Percentiles rank a stretch among this genome's conserved stretches.
These are phyloP conservation scores for Drosophila neonasuta DNA, from an alignment of 2,888 invertebrate genomes.

Conservation along the genomic window DNA sequence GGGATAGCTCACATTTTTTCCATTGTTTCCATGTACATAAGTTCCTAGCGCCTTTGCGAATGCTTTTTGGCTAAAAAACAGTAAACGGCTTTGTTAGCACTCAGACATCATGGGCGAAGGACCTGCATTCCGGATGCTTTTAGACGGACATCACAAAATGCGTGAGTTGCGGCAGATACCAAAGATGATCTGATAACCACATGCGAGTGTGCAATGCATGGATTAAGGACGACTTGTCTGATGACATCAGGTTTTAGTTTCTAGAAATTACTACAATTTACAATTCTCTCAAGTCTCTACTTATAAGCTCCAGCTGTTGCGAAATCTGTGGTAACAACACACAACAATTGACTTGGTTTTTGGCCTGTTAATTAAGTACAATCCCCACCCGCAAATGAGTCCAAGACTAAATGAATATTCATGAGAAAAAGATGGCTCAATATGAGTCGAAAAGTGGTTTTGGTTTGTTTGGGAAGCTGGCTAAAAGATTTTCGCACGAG, in stretches of 20 bases:
- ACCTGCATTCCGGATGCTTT: conserved; percentile 6
- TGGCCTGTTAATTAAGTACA: conserved; percentile 56
- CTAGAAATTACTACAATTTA: no score
- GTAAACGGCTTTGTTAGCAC: conserved; percentile 20
- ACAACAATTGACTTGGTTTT: conserved; percentile 33
- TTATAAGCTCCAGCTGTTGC: conserved; percentile 38
- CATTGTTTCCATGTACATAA: conserved; percentile 12
- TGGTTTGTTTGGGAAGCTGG: conserved; percentile 54
- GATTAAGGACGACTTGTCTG: not conserved
- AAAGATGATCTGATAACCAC: not conserved
- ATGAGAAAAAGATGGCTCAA: conserved; percentile 58
- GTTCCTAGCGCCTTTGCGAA: conserved; percentile 10
- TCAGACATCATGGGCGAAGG: conserved; percentile 1
- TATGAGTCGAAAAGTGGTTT: conserved; percentile 10
- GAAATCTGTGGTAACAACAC: conserved; percentile 8
- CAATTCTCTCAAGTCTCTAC: not conserved
- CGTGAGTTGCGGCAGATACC: no score
- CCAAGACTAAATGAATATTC: conserved; percentile 46
- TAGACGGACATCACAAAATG: not conserved
- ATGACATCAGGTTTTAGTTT: not conserved
- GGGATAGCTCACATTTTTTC: conserved; percentile 19
- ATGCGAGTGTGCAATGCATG: not conserved
- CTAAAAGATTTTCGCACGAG: conserved; percentile 66
- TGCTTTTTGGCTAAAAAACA: conserved; percentile 2
- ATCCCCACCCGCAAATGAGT: not conserved